Percentiles rank a stretch among this genome's conserved stretches.
phyloP scores from a whole-genome alignment of 2,113 vertebrate species.

The Myiagra hebetior region DNA sequence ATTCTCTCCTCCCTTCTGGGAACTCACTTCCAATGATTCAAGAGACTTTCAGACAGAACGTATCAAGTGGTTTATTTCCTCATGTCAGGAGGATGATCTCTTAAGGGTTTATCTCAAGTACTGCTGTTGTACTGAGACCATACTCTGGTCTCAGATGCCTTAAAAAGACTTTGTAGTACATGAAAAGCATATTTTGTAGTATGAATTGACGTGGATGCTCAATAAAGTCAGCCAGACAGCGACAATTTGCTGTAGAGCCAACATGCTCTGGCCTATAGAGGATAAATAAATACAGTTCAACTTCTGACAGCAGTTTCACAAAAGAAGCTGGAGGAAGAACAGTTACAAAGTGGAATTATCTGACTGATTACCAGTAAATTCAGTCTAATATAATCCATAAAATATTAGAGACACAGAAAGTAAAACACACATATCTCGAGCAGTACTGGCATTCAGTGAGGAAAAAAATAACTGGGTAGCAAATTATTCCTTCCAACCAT shows the following conservation, averaged over 20 bases:
- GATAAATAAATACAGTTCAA: neutral
- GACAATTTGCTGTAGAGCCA: neutral
- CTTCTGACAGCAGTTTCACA: neutral
- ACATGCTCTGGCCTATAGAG: neutral
- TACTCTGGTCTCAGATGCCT: neutral
- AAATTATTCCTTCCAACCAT: neutral
- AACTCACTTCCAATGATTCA: neutral
- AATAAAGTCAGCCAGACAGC: neutral
- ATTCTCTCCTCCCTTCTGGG: neutral
- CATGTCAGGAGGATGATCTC: neutral
- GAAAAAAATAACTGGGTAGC: neutral
- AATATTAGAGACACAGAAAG: neutral
- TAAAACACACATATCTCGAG: neutral
- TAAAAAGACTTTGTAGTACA: neutral
- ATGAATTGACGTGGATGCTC: neutral
- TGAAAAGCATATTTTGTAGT: neutral
- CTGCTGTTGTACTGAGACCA: neutral
- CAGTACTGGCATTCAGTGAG: neutral
- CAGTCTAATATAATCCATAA: neutral
- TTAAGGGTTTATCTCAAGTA: neutral
- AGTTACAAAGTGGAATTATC: neutral
- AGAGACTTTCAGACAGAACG: neutral
- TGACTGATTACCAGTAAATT: neutral
- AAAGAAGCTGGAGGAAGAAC: neutral
- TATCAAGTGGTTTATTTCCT: neutral